phyloP scores from a whole-genome alignment of 2,888 invertebrate genomes.

The Ellobium chinense region DNA sequence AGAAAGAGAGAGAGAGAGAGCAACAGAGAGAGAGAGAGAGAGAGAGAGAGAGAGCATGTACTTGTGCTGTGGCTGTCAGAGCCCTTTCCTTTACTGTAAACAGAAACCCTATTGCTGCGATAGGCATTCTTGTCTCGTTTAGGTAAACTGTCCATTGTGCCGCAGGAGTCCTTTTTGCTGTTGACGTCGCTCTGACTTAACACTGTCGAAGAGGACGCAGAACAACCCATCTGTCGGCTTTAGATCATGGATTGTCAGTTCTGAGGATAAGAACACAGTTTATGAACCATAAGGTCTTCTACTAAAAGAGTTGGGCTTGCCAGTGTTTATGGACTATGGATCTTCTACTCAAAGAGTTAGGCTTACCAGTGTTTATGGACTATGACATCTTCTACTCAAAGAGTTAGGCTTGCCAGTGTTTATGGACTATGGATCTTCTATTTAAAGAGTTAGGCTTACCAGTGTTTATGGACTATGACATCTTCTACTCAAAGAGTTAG shows the following conservation, averaged over 20 bases:
- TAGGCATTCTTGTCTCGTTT: neutral
- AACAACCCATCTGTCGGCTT: constrained; percentile 27
- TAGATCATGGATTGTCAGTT: neutral
- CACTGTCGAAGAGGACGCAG: constrained; percentile 28
- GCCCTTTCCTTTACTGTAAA: neutral
- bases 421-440: too few species aligned
- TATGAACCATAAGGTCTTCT: neutral
- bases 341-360: too few species aligned
- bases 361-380: too few species aligned
- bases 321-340: too few species aligned
- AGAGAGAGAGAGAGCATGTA: neutral
- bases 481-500: too few species aligned
- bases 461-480: too few species aligned
- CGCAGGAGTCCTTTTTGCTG: neutral
- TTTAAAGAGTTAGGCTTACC: too few species aligned
- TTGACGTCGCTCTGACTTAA: constrained; percentile 16
- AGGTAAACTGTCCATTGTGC: neutral
- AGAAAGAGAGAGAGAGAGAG: neutral
- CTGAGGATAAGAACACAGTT: neutral
- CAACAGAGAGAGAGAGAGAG: neutral
- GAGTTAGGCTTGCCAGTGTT: too few species aligned
- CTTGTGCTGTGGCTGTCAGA: neutral
- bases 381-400: too few species aligned
- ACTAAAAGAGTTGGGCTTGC: neutral
- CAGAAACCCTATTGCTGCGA: neutral